Evolutionary conservation across 2,888 invertebrate genomes (phyloP), one percentile per base, ranked within the genome.

Genomic region (Oligia latruncula): DNA sequence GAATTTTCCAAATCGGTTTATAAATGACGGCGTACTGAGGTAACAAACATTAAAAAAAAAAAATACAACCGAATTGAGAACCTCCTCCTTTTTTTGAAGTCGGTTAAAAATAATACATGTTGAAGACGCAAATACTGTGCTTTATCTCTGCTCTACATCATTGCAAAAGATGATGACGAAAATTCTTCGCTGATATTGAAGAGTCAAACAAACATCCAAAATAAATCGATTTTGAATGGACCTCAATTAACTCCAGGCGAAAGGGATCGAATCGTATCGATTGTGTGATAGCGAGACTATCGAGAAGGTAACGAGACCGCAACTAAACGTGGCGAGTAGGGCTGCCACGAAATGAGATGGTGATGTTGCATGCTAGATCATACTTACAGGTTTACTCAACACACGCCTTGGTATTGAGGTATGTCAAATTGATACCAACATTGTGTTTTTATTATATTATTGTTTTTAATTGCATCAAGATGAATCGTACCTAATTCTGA

Each of bases 201-300:
- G 15, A 43, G 5, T 1, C 35, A 80, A 67, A 23, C 4, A 40
- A 49, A 58, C 3, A 43, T 4, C 17, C 6, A 40, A 8, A 1
- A 29, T 11, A 17, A 13, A 68, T 20, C 0, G 5, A n/a, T 73
- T 55, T 17, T 52, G 20, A 43, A 70, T 20, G 13, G 46, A 23
- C 17, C 9, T 75, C 17, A 35, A 40, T 66, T 49, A 71, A 66
- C 64, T 58, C 68, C 72, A 76, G 80, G 70, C 84, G 82, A 74
- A 89, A 81, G 78, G 77, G 75, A 87, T 86, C 79, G 81, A 74
- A 85, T 86, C 74, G 71, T 81, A 84, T 83, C 81, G 81, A 80
- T 60, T 75, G 80, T 81, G 46, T 43, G 81, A 81, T 79, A 77
- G 49, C 67, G 74, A 83, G 65, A 82, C 80, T 46, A 84, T 80